Evolutionary conservation across 30 jellyfish, hydroid and myxozoan genomes (phyloP), one percentile per base, ranked within the genome.

Genomic region (Aurelia aurita): DNA sequence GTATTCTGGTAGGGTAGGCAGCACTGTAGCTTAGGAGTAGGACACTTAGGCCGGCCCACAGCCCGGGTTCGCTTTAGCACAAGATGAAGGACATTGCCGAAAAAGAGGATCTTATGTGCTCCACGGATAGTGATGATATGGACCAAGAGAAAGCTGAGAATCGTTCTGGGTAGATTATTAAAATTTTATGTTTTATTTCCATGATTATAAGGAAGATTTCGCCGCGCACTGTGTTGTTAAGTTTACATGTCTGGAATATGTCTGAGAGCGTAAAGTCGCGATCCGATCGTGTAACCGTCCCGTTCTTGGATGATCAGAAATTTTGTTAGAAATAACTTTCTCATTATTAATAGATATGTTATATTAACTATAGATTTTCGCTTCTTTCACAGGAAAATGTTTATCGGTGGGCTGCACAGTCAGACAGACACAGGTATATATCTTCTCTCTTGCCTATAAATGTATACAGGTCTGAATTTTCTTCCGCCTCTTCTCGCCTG

Each of bases 351-450:
- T 8, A 39, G 9, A 39, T 39, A 6, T 6, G 16, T 5, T 39
- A 39, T 25, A 10, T 59, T 31, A 60, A 28, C 46, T 18, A 54
- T 19, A 3, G 44, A 5, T 43, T 53, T 54, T 72, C 66, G 15
- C 58, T 79, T 69, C 59, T 25, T 31, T 60, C 80, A 31, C 78
- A 93, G 98, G 94, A 93, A 93, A 84, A 93, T 93, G 96, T 93
- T 93, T 84, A 77, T 93, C 66, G 98, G 98, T 3, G 98, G 98
- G 15, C 72, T 93, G 71, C 98, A 88, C 67, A 88, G 96, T 60
- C 96, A 82, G 68, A 93, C 98, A 19, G 75, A 89, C 60, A 57
- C 97, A 93, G 98, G 98, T 93, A 83, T 13, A 49, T 15, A 63
- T 58, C 26, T 47, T 31, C 43, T 39, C 51, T 53, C 44, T 15